Evolutionary conservation across 2,113 vertebrate species (phyloP).

Genomic region (Zosterops borbonicus): DNA sequence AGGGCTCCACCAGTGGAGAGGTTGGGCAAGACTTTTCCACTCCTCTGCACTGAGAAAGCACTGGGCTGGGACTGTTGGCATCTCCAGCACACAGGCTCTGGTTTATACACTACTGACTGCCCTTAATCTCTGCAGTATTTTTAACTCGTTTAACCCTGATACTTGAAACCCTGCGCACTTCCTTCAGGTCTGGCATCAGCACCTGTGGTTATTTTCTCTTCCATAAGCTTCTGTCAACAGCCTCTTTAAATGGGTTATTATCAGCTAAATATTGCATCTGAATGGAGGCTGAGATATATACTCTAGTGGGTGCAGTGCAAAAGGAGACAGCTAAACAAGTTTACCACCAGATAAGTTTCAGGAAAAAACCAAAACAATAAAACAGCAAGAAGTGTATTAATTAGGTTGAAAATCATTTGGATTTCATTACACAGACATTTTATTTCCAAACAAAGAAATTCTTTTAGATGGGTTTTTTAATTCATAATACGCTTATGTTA

Average conservation of each 20-base stretch:
- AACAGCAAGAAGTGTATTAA: neutral
- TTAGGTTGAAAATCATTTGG: neutral
- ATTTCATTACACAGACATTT: neutral
- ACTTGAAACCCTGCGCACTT: neutral
- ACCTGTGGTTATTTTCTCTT: neutral
- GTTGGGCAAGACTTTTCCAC: neutral
- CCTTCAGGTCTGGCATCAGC: neutral
- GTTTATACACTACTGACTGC: neutral
- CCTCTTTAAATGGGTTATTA: neutral
- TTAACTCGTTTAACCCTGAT: neutral
- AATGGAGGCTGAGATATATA: neutral
- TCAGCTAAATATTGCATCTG: neutral
- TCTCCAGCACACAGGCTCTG: neutral
- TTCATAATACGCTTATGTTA: neutral
- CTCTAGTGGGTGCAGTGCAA: neutral
- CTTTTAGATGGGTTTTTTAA: neutral
- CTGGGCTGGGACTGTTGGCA: neutral
- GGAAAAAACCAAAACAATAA: neutral
- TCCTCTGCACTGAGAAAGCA: accelerated
- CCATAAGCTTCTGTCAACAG: neutral
- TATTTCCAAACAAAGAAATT: neutral
- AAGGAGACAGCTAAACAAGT: neutral
- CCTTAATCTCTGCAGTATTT: neutral
- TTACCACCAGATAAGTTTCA: neutral
- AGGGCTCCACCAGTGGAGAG: neutral